Conservation (phyloP, 2,113 vertebrate species). For the Balaenoptera acutorostrata region DNA sequence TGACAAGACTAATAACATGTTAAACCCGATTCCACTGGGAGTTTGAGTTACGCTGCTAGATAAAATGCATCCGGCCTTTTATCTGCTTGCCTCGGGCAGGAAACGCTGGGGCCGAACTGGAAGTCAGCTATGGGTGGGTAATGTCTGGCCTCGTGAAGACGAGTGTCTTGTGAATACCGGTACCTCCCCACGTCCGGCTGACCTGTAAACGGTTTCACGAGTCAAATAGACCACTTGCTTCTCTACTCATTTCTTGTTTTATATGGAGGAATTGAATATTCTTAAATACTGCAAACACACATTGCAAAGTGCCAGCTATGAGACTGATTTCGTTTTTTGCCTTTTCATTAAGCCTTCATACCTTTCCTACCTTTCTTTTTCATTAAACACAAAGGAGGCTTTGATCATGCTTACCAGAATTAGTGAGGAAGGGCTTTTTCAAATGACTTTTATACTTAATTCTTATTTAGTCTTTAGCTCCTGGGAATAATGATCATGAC, state of each 20-base stretch:
- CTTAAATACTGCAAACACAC: background rate
- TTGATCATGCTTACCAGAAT: background rate
- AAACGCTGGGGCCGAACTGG: background rate
- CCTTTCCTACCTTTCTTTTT: background rate
- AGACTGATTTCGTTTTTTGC: background rate
- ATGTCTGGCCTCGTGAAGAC: background rate
- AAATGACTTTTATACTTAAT: background rate
- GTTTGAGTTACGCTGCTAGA: background rate
- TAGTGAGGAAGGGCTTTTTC: background rate
- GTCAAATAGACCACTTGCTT: background rate
- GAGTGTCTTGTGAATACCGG: fast-evolving
- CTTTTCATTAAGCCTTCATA: too few relatives aligned
- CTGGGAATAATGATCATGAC: background rate
- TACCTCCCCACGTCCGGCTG: background rate
- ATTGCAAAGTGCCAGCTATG: background rate
- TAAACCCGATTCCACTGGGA: background rate
- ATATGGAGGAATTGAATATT: background rate
- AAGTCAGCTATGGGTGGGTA: fast-evolving
- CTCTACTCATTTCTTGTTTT: background rate
- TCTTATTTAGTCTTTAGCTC: background rate
- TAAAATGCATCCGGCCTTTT: background rate
- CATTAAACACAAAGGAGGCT: background rate
- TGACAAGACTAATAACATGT: background rate
- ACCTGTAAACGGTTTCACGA: too few relatives aligned
- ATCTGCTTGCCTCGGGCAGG: background rate